Base-by-base conservation (phyloP, 2,888 invertebrate genomes). In the Xylota segnis region DNA sequence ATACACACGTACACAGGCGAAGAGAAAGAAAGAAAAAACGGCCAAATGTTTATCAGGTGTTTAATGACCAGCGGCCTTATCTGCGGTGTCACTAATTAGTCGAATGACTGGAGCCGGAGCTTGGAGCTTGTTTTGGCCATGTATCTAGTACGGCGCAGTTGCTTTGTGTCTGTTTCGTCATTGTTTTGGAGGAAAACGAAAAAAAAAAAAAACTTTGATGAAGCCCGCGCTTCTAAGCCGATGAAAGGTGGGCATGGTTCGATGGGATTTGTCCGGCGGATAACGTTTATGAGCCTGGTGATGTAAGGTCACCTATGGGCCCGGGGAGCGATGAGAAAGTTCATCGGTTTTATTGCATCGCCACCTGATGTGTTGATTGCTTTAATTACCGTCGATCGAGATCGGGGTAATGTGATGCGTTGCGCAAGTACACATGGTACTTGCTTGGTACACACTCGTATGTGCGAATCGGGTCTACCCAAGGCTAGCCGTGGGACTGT, bases 11-110 rank as follows among this genome's bases (percentile, higher is more conserved):
- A 16, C 16, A 32, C 1, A 43, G n/a, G 16, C 14, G 29, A 9
- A 40, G 40, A 56, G 23, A 32, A 10, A 23, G 10, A 10, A 23
- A 12, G 14, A 4, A 65, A 12, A 47, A 50, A 50, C 34, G 18
- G 16, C 12, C 29, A 50, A 78, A 65, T 78, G 50, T 63, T 79
- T 74, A 72, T 59, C 74, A 79, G 79, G 79, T 79, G 79, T 79
- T 72, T 79, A 72, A 66, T 79, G 72, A 72, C 63, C 72, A 72
- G 34, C 50, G 58, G 56, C 34, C 40, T 65, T 45, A 63, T 58
- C 65, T 47, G 63, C 52, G 37, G 50, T 65, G 65, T 34, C 58
- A 58, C 65, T 79, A 79, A 79, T 79, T 72, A 66, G 56, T 71
- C 37, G 59, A 27, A 16, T 45, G 45, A 45, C 23, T 50, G 40